Conservation (phyloP, 2,888 invertebrate species). For the Hydriomena furcata region DNA sequence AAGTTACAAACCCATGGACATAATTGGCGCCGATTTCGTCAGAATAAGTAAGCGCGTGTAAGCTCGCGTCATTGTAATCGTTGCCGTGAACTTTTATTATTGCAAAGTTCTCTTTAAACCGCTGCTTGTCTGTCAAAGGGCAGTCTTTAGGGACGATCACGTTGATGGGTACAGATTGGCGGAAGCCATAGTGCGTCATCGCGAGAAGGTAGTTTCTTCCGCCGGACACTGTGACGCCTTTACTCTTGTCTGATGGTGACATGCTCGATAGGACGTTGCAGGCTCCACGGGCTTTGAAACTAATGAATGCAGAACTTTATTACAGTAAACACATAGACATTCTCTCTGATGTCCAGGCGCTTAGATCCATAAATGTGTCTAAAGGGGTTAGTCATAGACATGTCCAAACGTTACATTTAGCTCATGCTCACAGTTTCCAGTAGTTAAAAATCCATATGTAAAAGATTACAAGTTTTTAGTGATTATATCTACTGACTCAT, state of each 20-base stretch:
- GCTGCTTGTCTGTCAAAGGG: constrained; percentile 48
- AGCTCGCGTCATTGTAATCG: constrained; percentile 49
- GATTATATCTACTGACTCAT: too few species aligned
- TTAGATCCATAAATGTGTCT: too few species aligned
- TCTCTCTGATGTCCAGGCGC: too few species aligned
- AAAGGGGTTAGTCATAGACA: too few species aligned
- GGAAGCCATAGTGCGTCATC: constrained; percentile 53
- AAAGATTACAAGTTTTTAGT: too few species aligned
- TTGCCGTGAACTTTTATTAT: constrained; percentile 53
- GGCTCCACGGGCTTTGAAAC: constrained; percentile 58
- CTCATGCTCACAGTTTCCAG: too few species aligned
- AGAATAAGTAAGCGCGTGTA: constrained; percentile 51
- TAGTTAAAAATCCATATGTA: too few species aligned
- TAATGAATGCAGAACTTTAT: constrained; percentile 23
- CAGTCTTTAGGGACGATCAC: constrained; percentile 53
- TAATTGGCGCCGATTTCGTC: constrained; percentile 53
- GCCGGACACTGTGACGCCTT: constrained; percentile 54
- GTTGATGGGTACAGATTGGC: constrained; percentile 53
- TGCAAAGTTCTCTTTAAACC: constrained; percentile 53
- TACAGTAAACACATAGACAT: background rate
- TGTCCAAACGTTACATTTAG: too few species aligned
- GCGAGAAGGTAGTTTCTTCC: constrained; percentile 52
- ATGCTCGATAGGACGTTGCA: constrained; percentile 48
- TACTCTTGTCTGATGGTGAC: constrained; percentile 47
- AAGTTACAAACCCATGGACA: constrained; percentile 50